Evolutionary conservation across 2,888 invertebrate species (phyloP).

Genomic region (Drosophila lutescens): DNA sequence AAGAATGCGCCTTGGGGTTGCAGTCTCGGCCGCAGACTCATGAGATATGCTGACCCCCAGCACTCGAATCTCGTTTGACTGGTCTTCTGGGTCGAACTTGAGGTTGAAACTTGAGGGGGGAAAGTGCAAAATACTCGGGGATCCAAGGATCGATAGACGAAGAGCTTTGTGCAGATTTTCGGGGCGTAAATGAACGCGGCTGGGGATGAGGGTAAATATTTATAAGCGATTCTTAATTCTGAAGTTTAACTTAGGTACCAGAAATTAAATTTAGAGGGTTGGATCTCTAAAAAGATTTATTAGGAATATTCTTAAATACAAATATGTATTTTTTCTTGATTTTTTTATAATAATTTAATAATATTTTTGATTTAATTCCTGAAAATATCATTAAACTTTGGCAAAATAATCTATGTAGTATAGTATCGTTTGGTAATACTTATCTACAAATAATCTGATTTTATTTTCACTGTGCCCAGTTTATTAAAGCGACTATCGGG

Average conservation of each 20-base stretch:
- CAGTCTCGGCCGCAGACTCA: conserved; percentile 47
- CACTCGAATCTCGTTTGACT: conserved; percentile 63
- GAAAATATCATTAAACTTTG: too few relatives aligned
- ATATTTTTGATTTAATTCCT: too few relatives aligned
- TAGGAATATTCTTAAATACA: too few relatives aligned
- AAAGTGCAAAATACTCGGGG: not conserved
- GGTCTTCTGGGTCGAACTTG: conserved; percentile 12
- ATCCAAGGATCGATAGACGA: conserved; percentile 14
- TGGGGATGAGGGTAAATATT: not conserved
- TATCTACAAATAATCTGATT: not conserved
- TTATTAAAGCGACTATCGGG: conserved; percentile 55
- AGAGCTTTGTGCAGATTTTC: conserved; percentile 5
- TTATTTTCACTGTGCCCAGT: conserved; percentile 13
- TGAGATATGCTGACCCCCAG: conserved; percentile 77
- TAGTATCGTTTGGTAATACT: too few relatives aligned
- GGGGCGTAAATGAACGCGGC: conserved; percentile 14
- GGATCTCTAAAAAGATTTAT: too few relatives aligned
- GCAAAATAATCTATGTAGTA: too few relatives aligned
- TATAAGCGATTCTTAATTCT: too few relatives aligned
- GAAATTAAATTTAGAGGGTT: too few relatives aligned
- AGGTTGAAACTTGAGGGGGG: not conserved
- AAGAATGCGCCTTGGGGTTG: conserved; percentile 48
- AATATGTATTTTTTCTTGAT: too few relatives aligned
- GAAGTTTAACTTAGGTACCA: too few relatives aligned
- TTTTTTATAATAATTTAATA: not conserved